Evolutionary conservation across 2,797 vertebrate genomes (phyloP).

Genomic region (Oophaga sylvatica): DNA sequence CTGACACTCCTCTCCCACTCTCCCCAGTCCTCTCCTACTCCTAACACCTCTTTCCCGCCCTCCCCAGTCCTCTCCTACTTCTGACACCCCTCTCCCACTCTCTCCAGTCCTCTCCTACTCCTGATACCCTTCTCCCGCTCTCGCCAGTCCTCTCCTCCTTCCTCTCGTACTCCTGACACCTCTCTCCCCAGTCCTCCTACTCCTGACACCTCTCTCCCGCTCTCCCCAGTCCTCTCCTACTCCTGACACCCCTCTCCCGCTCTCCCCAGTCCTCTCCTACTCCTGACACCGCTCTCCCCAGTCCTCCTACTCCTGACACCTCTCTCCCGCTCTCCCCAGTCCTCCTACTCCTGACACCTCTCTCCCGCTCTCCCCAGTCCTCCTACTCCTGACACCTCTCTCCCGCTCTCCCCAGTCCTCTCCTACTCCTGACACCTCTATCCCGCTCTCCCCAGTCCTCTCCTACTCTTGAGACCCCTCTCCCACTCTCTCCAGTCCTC

Average conservation of each 20-base stretch:
- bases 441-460: too few species aligned
- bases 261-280: constrained; percentile 51
- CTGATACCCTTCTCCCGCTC: too few species aligned
- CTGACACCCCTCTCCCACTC: too few species aligned
- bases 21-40: too few species aligned
- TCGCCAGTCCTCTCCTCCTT: neutral
- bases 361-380: neutral
- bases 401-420: neutral
- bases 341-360: neutral
- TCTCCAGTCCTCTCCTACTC: too few species aligned
- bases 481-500: too few species aligned
- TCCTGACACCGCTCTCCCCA: constrained; percentile 34
- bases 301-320: constrained; percentile 19
- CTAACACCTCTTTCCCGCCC: too few species aligned
- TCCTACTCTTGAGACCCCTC: too few species aligned
- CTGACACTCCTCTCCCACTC: too few species aligned
- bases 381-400: neutral
- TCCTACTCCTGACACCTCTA: too few species aligned
- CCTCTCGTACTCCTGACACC: neutral
- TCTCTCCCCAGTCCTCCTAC: constrained; percentile 47
- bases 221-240: constrained; percentile 51
- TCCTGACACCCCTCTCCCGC: neutral
- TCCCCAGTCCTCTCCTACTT: too few species aligned
- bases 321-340: neutral
- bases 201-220: neutral